phyloP scores from a whole-genome alignment of 2,113 vertebrate species.

The Epinephelus moara region DNA sequence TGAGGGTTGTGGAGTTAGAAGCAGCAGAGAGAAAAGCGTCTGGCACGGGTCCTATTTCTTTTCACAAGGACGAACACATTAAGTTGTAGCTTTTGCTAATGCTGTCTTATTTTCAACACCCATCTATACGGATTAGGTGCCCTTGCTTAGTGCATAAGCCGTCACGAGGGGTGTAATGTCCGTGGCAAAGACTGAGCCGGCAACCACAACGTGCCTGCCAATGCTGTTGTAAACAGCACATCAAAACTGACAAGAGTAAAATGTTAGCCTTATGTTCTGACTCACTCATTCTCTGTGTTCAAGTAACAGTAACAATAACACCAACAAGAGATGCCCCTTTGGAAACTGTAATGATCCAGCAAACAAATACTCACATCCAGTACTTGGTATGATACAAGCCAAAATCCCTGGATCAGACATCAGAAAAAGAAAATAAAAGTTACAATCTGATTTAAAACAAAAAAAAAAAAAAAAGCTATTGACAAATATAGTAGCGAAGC shows the following conservation, averaged over 20 bases:
- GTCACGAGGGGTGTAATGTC: slow-evolving; percentile 29
- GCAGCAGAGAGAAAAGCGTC: slow-evolving; percentile 11
- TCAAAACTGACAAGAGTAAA: slow-evolving; percentile 33
- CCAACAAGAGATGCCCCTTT: neutral
- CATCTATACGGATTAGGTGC: slow-evolving; percentile 36
- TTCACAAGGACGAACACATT: slow-evolving; percentile 49
- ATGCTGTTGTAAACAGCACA: slow-evolving; percentile 14
- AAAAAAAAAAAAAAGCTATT: neutral
- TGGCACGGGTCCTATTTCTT: slow-evolving; percentile 31
- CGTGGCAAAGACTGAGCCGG: slow-evolving; percentile 18
- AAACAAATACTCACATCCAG: neutral
- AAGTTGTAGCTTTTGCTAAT: slow-evolving; percentile 48
- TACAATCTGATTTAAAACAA: slow-evolving; percentile 10
- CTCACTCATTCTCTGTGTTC: slow-evolving; percentile 10
- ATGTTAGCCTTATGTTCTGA: slow-evolving; percentile 7
- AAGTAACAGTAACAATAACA: slow-evolving; percentile 11
- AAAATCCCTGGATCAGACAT: neutral
- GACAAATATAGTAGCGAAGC: neutral
- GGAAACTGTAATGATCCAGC: neutral
- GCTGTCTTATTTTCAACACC: slow-evolving; percentile 38
- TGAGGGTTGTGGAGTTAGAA: slow-evolving; percentile 9
- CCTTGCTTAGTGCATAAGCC: slow-evolving; percentile 35
- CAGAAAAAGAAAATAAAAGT: neutral
- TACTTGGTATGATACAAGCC: neutral
- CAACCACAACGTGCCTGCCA: slow-evolving; percentile 21